Evolutionary conservation across 2,113 vertebrate species (phyloP), one percentile per base, ranked within the genome.

Genomic region (Asarcornis scutulata): DNA sequence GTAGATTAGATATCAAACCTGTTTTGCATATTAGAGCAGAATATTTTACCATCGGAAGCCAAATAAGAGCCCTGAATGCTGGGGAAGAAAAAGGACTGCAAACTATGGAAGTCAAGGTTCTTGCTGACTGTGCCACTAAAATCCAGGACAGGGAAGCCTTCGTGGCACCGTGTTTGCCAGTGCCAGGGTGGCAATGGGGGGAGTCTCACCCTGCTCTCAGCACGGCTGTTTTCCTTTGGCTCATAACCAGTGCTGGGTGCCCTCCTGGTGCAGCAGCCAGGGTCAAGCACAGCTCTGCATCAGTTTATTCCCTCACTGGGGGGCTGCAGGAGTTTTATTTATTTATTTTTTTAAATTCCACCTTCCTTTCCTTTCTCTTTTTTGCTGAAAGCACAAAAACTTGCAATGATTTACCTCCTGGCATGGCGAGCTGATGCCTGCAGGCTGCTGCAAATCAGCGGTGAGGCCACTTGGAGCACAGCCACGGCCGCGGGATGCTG

Each of bases 371-470:
- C 50, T 81, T 12, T 52, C 78, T 72, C 8, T 1, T 85, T 96
- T 94, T 34, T 95, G 91, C 96, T 96, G 89, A 96, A 91, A 94
- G 95, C 72, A 94, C 89, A 91, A 67, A 92, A 92, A 13, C 40
- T 62, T 25, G 42, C 13, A 4, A 2, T 78, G 95, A 96, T 96
- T 96, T 95, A 94, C 7, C 84, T 93, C 42, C 86, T 50, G 80
- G 29, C 91, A 75, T 38, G 2, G 79, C 3, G 1, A 67, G 42
- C 71, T 3, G 8, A 80, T 67, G 25, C 29, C 75, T 20, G 31
- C 36, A 4, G 91, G 88, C 91, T 64, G 86, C 71, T 6, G 10
- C 93, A 94, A 76, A 93, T 83, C 96, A 93, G 86, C 3, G 0
- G 17, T 3, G 62, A 74, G 62, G 1, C 27, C 3, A 0, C 9